Conservation (phyloP, 1,140 invertebrate genomes). For the Drosophila kikkawai region DNA sequence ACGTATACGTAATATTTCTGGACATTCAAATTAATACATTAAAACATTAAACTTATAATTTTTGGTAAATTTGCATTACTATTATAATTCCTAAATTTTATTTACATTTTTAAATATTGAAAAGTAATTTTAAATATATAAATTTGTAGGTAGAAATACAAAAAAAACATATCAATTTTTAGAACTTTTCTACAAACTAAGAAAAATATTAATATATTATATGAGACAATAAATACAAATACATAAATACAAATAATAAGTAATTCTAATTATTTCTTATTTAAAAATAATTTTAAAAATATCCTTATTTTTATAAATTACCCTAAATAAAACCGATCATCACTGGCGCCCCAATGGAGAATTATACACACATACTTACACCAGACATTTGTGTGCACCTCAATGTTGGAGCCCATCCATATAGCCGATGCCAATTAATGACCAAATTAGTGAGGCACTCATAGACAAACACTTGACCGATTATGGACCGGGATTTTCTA, state of each 20-base stretch:
- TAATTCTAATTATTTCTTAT: no score
- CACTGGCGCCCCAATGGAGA: constrained; percentile 31
- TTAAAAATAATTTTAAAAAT: background rate
- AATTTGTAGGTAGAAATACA: background rate
- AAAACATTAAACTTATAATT: no score
- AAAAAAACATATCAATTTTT: background rate
- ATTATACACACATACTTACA: constrained; percentile 18
- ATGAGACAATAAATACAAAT: background rate
- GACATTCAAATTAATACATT: background rate
- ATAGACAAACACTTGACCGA: constrained; percentile 80
- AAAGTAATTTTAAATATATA: background rate
- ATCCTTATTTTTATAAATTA: background rate
- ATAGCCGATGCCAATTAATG: constrained; percentile 82
- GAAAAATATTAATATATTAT: background rate
- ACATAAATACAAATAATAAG: background rate
- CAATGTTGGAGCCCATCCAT: constrained; percentile 50
- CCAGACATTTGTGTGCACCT: constrained; percentile 7
- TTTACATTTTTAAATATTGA: background rate
- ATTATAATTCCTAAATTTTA: background rate
- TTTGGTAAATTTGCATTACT: background rate
- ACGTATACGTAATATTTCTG: background rate
- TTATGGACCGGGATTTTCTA: constrained; percentile 80
- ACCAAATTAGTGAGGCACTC: constrained; percentile 82
- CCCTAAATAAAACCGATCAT: background rate
- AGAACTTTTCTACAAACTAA: background rate